Evolutionary conservation across 2,888 invertebrate genomes (phyloP), one percentile per base, ranked within the genome.

Genomic region (Phaonia tiefii): DNA sequence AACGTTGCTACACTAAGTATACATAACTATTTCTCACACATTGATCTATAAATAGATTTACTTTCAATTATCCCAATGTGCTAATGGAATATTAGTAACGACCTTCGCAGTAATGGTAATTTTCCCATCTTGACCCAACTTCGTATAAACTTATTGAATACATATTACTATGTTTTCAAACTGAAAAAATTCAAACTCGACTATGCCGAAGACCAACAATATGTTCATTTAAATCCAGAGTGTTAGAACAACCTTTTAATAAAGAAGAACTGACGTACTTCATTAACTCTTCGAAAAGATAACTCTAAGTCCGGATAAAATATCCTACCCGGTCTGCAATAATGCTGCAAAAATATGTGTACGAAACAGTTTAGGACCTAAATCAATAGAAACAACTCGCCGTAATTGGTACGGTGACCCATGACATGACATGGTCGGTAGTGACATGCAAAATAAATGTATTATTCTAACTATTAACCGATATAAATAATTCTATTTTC

Each of bases 241-340:
- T 10, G 25, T 10, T 25, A n/a, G n/a, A n/a, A n/a, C n/a, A n/a
- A n/a, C n/a, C n/a, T n/a, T n/a, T n/a, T n/a, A n/a, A 54, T 20
- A 54, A 25, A 10, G 5, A 22, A 13, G 54, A 54, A 54, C 25
- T 54, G 22, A 2, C 25, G 11, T 25, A 54, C 25, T 22, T 17
- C n/a, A 3, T 65, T 2, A 46, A 66, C 3, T 46, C 60, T 0
- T 60, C 7, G 46, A 39, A 11, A 51, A 39, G 5, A 72, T 63
- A 51, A 63, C 63, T 3, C 72, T 63, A 3, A 63, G 72, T 0
- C 13, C 39, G 0, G 72, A 63, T 22, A 72, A 60, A 72, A 72
- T 72, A 15, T 39, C 72, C 0, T 63, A 63, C 11, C 39, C 71
- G 8, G 63, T 72, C 49, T 49, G 60, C 0, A 15, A 15, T 10